These are phyloP conservation scores for Neodiprion lecontei DNA, from an alignment of 1,140 invertebrate genomes.

Conservation along the genomic window DNA sequence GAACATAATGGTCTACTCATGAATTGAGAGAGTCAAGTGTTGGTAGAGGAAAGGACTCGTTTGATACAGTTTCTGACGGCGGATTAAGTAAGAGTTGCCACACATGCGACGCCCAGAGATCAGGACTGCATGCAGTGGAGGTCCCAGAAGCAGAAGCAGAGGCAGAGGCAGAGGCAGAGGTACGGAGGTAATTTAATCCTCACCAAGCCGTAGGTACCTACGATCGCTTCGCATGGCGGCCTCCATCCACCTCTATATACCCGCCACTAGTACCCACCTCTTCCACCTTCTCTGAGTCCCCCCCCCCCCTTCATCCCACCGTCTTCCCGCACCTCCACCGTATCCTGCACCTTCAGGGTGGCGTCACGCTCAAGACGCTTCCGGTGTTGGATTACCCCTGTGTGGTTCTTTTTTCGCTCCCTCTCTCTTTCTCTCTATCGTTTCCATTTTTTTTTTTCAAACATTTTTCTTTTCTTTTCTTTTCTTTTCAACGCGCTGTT, in stretches of 20 bases:
- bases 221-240: constrained; percentile 24
- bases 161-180: background rate
- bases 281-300: constrained; percentile 31
- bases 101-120: constrained; percentile 29
- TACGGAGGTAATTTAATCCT: constrained; percentile 40
- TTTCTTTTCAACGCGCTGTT: background rate
- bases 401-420: background rate
- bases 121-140: background rate
- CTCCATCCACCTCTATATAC: background rate
- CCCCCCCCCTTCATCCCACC: constrained; percentile 23
- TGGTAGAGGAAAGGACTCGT: constrained; percentile 39
- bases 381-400: constrained; percentile 61
- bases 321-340: constrained; percentile 26
- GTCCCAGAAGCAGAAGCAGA: constrained; percentile 15
- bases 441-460: background rate
- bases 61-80: constrained; percentile 42
- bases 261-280: constrained; percentile 21
- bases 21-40: constrained; percentile 29
- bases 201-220: constrained; percentile 37
- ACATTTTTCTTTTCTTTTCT: background rate
- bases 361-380: constrained; percentile 63
- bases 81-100: constrained; percentile 47
- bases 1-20: no score
- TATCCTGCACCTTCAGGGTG: constrained; percentile 63
- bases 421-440: background rate